Conservation (phyloP, 2,797 vertebrate species). For the Amazona finschi region DNA sequence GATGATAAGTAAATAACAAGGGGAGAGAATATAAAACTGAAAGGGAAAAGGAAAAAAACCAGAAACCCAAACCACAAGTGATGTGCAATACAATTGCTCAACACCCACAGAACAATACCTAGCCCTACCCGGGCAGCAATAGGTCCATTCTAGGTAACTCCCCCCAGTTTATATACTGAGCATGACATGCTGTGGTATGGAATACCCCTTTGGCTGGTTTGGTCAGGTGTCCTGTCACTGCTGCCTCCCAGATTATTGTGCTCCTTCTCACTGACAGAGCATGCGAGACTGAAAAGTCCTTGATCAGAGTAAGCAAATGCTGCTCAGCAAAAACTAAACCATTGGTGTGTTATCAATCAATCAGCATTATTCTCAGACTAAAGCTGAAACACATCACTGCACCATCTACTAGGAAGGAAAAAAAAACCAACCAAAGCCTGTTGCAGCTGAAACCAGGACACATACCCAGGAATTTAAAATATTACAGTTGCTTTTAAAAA, state of each 20-base stretch:
- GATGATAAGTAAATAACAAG: not conserved
- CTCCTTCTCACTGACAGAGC: not conserved
- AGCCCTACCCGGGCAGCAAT: not conserved
- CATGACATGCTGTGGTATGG: not conserved
- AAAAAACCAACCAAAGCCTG: not conserved
- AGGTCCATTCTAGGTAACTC: not conserved
- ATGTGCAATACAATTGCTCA: not conserved
- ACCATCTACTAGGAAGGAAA: not conserved
- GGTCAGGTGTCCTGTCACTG: not conserved
- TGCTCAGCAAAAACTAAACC: not conserved
- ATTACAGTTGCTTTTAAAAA: not conserved
- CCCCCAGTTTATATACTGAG: not conserved
- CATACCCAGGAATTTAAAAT: not conserved
- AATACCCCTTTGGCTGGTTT: not conserved
- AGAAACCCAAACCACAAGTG: not conserved
- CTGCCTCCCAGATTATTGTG: not conserved
- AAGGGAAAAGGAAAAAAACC: not conserved
- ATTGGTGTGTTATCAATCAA: not conserved
- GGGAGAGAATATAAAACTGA: not conserved
- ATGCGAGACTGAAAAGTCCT: not conserved
- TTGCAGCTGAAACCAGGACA: not conserved
- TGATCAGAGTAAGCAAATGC: not conserved
- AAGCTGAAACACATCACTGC: not conserved
- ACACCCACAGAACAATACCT: not conserved
- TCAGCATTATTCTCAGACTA: not conserved